Conservation (phyloP, 2,113 vertebrate genomes). For the Talpa occidentalis region DNA sequence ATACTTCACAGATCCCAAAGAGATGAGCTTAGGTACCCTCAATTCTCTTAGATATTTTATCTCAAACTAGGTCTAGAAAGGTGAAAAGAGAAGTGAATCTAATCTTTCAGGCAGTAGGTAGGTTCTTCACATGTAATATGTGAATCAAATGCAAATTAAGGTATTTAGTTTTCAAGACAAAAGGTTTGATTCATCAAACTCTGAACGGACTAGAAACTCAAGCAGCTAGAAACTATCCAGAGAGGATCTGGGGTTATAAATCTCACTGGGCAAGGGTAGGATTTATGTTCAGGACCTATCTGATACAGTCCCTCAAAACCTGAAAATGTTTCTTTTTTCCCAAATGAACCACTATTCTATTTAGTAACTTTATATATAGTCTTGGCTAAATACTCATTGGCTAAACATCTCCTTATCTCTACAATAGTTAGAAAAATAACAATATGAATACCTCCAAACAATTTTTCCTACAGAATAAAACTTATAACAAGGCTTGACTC, state of each 20-base stretch:
- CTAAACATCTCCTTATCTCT: background rate
- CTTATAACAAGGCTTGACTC: background rate
- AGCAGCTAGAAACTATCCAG: background rate
- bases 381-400: background rate
- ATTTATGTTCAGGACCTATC: background rate
- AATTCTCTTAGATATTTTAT: background rate
- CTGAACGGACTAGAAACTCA: background rate
- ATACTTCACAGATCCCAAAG: background rate
- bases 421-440: slow-evolving; percentile 3
- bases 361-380: background rate
- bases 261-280: background rate
- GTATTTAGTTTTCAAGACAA: slow-evolving; percentile 10
- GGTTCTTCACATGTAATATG: background rate
- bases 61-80: background rate
- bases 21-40: background rate
- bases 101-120: background rate
- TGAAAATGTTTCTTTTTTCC: background rate
- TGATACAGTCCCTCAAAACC: background rate
- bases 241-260: background rate
- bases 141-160: background rate
- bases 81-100: slow-evolving; percentile 4
- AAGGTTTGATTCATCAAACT: background rate
- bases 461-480: background rate
- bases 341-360: background rate
- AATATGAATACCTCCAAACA: background rate